phyloP scores from a whole-genome alignment of 1,140 invertebrate genomes.

The Agrypnia vestita region DNA sequence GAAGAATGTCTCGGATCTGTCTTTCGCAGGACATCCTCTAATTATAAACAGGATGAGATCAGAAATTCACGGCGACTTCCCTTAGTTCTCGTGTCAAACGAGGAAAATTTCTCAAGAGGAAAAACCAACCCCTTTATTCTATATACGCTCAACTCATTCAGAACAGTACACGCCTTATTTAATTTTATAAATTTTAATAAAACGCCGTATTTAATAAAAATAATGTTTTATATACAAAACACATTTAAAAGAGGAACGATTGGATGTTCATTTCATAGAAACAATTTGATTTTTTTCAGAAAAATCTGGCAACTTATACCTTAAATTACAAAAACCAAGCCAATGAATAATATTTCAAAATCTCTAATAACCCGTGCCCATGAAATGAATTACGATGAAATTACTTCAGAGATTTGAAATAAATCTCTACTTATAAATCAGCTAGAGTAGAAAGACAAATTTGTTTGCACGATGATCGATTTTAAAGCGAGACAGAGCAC shows the following conservation, averaged over 20 bases:
- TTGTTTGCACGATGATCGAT: too few relatives aligned
- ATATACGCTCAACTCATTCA: constrained; percentile 15
- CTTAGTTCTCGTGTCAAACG: constrained; percentile 26
- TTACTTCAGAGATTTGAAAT: too few relatives aligned
- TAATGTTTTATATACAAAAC: neutral
- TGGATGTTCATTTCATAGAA: neutral
- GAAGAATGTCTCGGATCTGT: constrained; percentile 14
- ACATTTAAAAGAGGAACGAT: too few relatives aligned
- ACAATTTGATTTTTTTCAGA: neutral
- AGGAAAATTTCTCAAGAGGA: constrained; percentile 23
- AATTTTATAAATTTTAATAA: neutral
- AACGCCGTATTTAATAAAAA: neutral
- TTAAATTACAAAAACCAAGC: too few relatives aligned
- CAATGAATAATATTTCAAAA: neutral
- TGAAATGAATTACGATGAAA: too few relatives aligned
- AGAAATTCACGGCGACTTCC: constrained; percentile 26
- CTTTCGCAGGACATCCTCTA: constrained; percentile 10
- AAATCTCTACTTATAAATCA: too few relatives aligned
- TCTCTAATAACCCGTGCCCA: too few relatives aligned
- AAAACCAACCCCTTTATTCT: constrained; percentile 15
- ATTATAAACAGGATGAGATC: constrained; percentile 28
- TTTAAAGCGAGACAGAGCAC: too few relatives aligned
- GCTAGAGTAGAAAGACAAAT: too few relatives aligned
- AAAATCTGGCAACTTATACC: too few relatives aligned
- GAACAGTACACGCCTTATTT: neutral